Evolutionary conservation across 23 tunicate genomes (phyloP).

Genomic region (Corella eumyota): DNA sequence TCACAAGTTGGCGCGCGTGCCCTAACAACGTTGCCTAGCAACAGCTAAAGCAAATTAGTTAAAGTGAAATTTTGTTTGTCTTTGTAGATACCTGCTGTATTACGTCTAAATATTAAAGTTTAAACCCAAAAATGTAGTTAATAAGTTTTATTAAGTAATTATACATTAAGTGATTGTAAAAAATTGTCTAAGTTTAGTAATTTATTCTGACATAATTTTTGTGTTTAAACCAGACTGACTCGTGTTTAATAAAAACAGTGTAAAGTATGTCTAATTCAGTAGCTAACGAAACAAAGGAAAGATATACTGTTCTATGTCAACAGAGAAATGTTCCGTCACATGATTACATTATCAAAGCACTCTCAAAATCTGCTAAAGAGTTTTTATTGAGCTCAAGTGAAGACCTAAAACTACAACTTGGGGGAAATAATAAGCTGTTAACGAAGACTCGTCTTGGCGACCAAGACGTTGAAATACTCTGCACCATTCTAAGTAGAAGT

Average conservation of each 20-base stretch:
- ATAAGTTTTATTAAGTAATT: too few species aligned
- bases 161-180: too few species aligned
- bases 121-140: too few species aligned
- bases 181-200: too few species aligned
- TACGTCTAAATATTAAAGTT: too few species aligned
- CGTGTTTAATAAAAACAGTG: background rate
- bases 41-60: too few species aligned
- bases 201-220: too few species aligned
- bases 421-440: constrained; percentile 75
- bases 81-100: too few species aligned
- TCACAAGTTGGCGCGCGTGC: too few species aligned
- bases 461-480: constrained; percentile 45
- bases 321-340: constrained; percentile 55
- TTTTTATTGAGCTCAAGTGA: constrained; percentile 41
- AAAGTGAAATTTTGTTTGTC: too few species aligned
- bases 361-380: constrained; percentile 50
- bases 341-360: constrained; percentile 45
- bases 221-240: too few species aligned
- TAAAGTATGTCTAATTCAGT: constrained; percentile 44
- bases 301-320: constrained; percentile 56
- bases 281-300: constrained; percentile 59
- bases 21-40: too few species aligned
- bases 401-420: constrained; percentile 50
- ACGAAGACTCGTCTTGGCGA: constrained; percentile 30
- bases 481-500: constrained; percentile 64